Percentiles rank a stretch among this genome's conserved stretches.
Conservation (phyloP, 2,888 invertebrate genomes). For the Alsophila aescularia region DNA sequence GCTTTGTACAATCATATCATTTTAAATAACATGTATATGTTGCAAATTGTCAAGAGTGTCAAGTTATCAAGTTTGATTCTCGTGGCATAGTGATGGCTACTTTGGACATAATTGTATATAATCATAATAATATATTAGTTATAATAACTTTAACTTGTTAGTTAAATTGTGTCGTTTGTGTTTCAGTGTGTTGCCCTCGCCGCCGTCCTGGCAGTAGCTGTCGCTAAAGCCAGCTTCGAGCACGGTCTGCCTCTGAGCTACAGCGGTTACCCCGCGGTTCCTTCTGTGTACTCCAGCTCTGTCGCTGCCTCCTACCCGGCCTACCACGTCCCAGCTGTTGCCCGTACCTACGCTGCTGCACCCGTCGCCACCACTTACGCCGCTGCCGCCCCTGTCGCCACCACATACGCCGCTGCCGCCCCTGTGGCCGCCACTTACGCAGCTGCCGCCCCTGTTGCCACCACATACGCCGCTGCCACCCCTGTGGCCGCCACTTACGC, state of each 20-base stretch:
- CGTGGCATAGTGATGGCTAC: no score
- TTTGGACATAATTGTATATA: no score
- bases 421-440: no score
- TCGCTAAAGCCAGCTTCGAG: conserved; percentile 56
- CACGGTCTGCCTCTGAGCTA: conserved; percentile 8
- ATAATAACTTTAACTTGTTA: not conserved
- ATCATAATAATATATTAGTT: no score
- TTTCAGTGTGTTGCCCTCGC: conserved; percentile 53
- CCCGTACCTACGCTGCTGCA: conserved; percentile 20
- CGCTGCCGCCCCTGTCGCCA: no score
- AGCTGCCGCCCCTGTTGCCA: no score
- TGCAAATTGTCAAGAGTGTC: no score
- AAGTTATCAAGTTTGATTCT: no score
- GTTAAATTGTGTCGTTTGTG: not conserved
- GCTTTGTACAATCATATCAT: no score
- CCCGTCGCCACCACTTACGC: conserved; percentile 8
- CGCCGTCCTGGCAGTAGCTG: conserved; percentile 58
- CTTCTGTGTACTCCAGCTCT: conserved; percentile 11
- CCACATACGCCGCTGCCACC: no score
- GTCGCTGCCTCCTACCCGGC: conserved; percentile 19
- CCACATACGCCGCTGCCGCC: no score
- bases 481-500: conserved; percentile 7
- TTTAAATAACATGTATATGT: no score
- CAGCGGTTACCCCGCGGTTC: conserved; percentile 24
- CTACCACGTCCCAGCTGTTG: conserved; percentile 7